Conservation (phyloP, 2,888 invertebrate species). For the Tholera decimalis region DNA sequence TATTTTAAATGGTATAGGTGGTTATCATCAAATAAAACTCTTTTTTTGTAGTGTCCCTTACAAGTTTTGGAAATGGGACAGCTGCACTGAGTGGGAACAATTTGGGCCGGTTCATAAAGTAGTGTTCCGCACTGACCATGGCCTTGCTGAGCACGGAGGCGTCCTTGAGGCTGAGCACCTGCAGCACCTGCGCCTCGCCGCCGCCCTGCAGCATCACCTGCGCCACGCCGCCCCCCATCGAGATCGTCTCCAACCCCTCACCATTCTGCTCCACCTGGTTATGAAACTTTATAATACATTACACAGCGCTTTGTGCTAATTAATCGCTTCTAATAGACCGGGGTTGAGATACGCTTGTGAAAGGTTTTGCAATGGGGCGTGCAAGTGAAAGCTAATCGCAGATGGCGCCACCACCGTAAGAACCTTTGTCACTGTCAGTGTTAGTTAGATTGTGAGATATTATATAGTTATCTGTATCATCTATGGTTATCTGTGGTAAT, state of each 20-base stretch:
- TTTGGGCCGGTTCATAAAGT: no score
- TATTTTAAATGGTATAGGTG: no score
- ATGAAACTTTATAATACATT: slow-evolving; percentile 33
- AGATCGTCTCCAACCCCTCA: slow-evolving; percentile 94
- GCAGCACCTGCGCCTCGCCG: slow-evolving; percentile 95
- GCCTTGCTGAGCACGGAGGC: slow-evolving; percentile 96
- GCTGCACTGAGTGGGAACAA: no score
- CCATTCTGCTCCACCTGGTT: slow-evolving; percentile 95
- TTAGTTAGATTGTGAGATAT: no score
- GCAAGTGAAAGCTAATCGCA: no score
- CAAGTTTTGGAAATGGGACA: no score
- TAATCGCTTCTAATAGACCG: not conserved
- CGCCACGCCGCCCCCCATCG: slow-evolving; percentile 95
- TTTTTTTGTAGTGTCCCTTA: no score
- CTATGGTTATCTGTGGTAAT: no score
- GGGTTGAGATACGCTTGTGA: not conserved
- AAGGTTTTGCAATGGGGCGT: not conserved
- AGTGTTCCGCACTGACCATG: slow-evolving; percentile 92
- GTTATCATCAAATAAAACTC: no score
- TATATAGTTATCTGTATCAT: no score
- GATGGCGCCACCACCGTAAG: no score
- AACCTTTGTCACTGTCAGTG: no score
- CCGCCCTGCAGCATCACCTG: slow-evolving; percentile 95
- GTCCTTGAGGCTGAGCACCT: slow-evolving; percentile 96
- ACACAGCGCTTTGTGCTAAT: slow-evolving; percentile 25